A percentile compares a stretch with the other conserved stretches of the same genome.
Evolutionary conservation across 2,888 invertebrate genomes (phyloP).

Genomic region (Halictus quadricinctus): DNA sequence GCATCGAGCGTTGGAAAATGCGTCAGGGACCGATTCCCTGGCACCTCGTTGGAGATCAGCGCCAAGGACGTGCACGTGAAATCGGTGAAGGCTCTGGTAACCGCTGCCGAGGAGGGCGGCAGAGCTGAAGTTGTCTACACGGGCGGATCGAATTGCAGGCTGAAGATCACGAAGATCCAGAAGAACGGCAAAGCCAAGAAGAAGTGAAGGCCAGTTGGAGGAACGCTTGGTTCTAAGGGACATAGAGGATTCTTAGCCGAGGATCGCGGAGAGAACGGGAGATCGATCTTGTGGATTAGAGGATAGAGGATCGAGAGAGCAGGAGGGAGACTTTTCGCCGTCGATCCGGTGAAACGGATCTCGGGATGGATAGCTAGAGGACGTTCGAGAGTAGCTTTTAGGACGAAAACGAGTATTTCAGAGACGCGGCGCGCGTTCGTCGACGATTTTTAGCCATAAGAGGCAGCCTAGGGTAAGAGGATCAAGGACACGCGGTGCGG

Average conservation of each 20-base stretch:
- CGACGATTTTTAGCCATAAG: constrained; percentile 52
- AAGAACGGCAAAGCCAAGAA: constrained; percentile 74
- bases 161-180: constrained; percentile 76
- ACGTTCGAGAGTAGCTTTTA: constrained; percentile 48
- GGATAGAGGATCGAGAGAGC: background rate
- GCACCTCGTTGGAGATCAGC: constrained; percentile 79
- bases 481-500: constrained; percentile 13
- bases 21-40: constrained; percentile 80
- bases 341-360: constrained; percentile 60
- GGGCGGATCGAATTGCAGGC: constrained; percentile 78
- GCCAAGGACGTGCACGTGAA: constrained; percentile 80
- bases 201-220: constrained; percentile 60
- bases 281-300: constrained; percentile 12
- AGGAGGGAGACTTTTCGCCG: background rate
- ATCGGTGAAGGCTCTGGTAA: constrained; percentile 79
- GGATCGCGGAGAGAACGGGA: background rate
- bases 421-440: constrained; percentile 19
- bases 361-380: constrained; percentile 3
- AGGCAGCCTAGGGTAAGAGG: constrained; percentile 52
- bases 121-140: constrained; percentile 79
- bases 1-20: constrained; percentile 79
- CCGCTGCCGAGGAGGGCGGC: constrained; percentile 79
- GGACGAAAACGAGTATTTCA: constrained; percentile 22
- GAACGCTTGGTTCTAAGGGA: constrained; percentile 30
- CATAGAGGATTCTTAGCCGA: constrained; percentile 16